Conservation (phyloP, 2,113 vertebrate species). For the Menidia beryllina region DNA sequence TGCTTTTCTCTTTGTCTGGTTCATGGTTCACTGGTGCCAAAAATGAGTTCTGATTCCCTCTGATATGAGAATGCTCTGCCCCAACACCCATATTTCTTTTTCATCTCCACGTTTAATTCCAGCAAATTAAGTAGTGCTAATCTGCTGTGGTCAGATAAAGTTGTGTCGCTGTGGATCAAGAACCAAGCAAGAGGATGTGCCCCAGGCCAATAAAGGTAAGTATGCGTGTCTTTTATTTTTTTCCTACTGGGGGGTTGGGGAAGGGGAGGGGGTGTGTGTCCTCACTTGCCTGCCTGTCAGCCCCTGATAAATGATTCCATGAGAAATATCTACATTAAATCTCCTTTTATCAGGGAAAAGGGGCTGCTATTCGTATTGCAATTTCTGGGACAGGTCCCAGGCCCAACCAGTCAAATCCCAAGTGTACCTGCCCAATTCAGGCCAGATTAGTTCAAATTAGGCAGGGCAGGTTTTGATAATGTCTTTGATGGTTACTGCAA, state of each 20-base stretch:
- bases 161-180: slow-evolving; percentile 45
- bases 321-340: slow-evolving; percentile 86
- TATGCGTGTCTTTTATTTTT: slow-evolving; percentile 2
- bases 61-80: slow-evolving; percentile 9
- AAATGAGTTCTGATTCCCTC: slow-evolving; percentile 35
- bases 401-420: slow-evolving; percentile 72
- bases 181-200: slow-evolving; percentile 15
- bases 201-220: slow-evolving; percentile 37
- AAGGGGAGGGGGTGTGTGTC: not conserved
- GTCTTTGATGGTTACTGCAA: slow-evolving; percentile 68
- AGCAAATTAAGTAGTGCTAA: slow-evolving; percentile 36
- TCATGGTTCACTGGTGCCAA: slow-evolving; percentile 25
- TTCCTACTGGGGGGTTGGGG: not conserved
- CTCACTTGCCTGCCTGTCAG: slow-evolving; percentile 73
- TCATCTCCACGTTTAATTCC: slow-evolving; percentile 44
- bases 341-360: slow-evolving; percentile 73
- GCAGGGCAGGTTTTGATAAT: slow-evolving; percentile 72
- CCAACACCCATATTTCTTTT: not conserved
- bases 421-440: slow-evolving; percentile 72
- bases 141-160: slow-evolving; percentile 60
- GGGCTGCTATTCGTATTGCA: slow-evolving; percentile 78
- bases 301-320: slow-evolving; percentile 83
- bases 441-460: slow-evolving; percentile 79
- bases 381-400: slow-evolving; percentile 75
- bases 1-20: slow-evolving; percentile 15